Conservation (phyloP, 2,113 vertebrate genomes). For the Colius striatus region DNA sequence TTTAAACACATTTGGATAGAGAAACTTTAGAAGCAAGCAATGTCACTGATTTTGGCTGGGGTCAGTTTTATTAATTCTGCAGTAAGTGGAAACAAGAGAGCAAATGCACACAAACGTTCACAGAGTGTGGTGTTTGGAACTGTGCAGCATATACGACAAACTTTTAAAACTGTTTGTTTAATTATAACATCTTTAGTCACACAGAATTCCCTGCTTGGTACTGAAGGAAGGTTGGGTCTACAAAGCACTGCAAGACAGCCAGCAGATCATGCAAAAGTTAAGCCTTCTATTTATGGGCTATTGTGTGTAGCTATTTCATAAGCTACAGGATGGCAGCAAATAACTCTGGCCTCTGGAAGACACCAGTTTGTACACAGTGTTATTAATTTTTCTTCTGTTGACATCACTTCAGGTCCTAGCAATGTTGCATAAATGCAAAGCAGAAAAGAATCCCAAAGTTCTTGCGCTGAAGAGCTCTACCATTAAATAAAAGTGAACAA, state of each 20-base stretch:
- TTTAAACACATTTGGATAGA: slow-evolving; percentile 11
- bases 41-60: neutral
- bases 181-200: neutral
- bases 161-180: neutral
- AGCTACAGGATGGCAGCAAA: neutral
- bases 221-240: neutral
- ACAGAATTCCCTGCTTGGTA: neutral
- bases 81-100: neutral
- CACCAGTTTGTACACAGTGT: neutral
- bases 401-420: neutral
- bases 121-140: neutral
- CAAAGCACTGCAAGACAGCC: neutral
- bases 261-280: neutral
- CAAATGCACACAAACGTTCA: neutral
- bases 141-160: neutral
- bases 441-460: neutral
- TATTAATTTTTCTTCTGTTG: neutral
- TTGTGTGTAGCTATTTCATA: neutral
- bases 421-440: neutral
- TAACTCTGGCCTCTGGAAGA: neutral
- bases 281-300: neutral
- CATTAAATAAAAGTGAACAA: slow-evolving; percentile 8
- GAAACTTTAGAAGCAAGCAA: neutral
- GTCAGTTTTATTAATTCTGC: neutral
- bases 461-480: neutral